Evolutionary conservation across 2,113 vertebrate genomes (phyloP), one percentile per base, ranked within the genome.

Genomic region (Mirounga angustirostris): DNA sequence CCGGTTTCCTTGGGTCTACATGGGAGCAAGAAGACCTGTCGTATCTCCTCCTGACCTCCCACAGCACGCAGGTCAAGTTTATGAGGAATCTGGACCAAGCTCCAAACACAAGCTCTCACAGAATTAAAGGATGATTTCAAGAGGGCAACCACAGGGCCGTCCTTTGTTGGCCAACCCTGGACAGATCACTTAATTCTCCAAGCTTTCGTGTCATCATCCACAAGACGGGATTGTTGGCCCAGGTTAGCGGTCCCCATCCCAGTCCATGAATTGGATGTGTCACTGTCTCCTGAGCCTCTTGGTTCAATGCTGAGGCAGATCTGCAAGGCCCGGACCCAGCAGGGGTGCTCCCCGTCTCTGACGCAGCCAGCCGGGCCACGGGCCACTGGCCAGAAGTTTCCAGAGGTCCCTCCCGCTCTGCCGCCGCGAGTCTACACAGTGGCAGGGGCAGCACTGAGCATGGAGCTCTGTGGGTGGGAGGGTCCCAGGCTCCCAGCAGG

Each of bases 41-140:
- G 36, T 6, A 1, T 11, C 22, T 21, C 2, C n/a, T 0, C 26
- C 26, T 24, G 12, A 52, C 22, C 61, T 12, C 14, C 71, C 5
- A 0, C 24, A 5, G 7, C 1, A 6, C 26, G 21, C 92, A 13
- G 7, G 40, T 14, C 56, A 0, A 0, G 5, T 1, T 0, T 1
- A 1, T 0, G 36, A 7, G 30, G 40, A 33, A 7, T 5, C 59
- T 1, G n/a, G 14, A 78, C 46, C 4, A 4, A 4, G 26, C 26
- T 30, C 14, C 50, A 14, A 6, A 10, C 7, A 19, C 13, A 6
- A 13, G 46, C 69, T 2, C 2, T 7, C 43, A 4, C 1, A 0
- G 82, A 40, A 16, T 9, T 13, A 0, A 10, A 10, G 22, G 40
- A 14, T 0, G 10, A 61, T 2, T 11, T 0, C 1, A 7, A 10